Evolutionary conservation across 92 coral and sea anemone species (phyloP).

Genomic region (Phenganax stokvisi): DNA sequence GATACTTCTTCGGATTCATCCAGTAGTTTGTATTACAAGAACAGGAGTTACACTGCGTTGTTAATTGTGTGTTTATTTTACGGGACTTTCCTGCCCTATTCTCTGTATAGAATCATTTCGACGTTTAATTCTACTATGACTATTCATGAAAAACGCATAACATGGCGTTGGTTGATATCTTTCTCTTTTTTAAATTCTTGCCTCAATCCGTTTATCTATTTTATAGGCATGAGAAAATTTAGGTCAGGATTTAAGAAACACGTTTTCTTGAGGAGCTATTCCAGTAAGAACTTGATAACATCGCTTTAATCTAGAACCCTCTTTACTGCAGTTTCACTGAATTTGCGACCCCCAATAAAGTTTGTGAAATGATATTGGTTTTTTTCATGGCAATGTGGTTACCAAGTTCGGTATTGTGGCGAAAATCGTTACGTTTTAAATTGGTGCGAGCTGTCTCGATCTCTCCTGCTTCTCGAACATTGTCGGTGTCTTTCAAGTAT

Average conservation of each 20-base stretch:
- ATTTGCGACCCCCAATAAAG: too few relatives aligned
- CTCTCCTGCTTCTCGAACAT: too few relatives aligned
- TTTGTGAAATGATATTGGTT: too few relatives aligned
- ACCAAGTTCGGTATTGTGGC: too few relatives aligned
- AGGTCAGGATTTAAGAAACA: not conserved
- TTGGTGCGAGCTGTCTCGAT: too few relatives aligned
- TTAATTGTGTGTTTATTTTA: constrained; percentile 28
- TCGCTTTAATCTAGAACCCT: too few relatives aligned
- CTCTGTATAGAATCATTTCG: constrained; percentile 12
- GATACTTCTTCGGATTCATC: not conserved
- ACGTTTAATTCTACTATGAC: not conserved
- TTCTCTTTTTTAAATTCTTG: constrained; percentile 18
- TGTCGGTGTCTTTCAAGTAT: too few relatives aligned
- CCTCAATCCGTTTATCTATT: constrained; percentile 28
- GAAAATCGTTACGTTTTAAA: too few relatives aligned
- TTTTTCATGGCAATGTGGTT: too few relatives aligned
- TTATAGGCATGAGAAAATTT: constrained; percentile 16
- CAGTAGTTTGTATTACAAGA: not conserved
- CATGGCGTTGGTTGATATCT: constrained; percentile 7
- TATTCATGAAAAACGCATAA: not conserved
- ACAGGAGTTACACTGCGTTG: constrained; percentile 11
- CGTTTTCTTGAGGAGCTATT: not conserved
- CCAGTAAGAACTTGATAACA: not conserved
- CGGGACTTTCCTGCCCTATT: constrained; percentile 23
- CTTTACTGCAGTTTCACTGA: too few relatives aligned